These are phyloP conservation scores for Falcunculus frontatus DNA, from an alignment of 2,113 vertebrate genomes.

Conservation along the genomic window DNA sequence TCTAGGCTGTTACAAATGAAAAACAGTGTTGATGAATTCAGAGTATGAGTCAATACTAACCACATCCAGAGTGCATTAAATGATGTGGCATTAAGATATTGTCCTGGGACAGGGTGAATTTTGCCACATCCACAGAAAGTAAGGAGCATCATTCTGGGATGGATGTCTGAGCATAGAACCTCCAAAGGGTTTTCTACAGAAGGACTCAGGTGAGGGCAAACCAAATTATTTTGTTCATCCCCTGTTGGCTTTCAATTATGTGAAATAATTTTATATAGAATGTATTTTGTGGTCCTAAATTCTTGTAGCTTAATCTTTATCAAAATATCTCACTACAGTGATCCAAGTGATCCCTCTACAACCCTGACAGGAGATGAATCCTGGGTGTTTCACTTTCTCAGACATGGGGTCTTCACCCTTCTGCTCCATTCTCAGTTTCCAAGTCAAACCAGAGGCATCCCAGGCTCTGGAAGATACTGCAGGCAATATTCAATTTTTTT, in stretches of 20 bases:
- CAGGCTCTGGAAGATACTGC: background rate
- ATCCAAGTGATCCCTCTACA: background rate
- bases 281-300: background rate
- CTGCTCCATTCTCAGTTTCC: background rate
- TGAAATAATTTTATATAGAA: background rate
- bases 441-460: background rate
- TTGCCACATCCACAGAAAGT: background rate
- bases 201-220: background rate
- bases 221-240: background rate
- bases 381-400: background rate
- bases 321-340: background rate
- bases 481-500: background rate
- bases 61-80: background rate
- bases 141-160: background rate
- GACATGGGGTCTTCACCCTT: background rate
- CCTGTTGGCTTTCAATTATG: background rate
- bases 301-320: background rate
- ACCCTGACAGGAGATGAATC: background rate
- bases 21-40: slow-evolving; percentile 3
- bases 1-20: slow-evolving; percentile 13
- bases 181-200: background rate
- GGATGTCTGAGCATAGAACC: background rate
- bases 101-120: background rate
- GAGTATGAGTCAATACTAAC: background rate
- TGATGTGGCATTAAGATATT: background rate